These are phyloP conservation scores for Todiramphus saurophagus DNA, from an alignment of 2,113 vertebrate species.

Conservation along the genomic window DNA sequence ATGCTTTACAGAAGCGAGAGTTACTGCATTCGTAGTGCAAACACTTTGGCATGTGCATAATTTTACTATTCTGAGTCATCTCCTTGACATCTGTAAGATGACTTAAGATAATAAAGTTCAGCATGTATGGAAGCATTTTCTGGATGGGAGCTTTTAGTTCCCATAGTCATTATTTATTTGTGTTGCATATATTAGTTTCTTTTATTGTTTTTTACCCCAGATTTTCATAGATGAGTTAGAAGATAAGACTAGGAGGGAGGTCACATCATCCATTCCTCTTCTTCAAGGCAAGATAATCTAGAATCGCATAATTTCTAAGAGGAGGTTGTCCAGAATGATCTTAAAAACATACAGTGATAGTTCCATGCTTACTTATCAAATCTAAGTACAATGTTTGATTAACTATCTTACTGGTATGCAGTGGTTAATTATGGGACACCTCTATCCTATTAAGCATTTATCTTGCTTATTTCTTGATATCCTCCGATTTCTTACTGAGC, in stretches of 20 bases:
- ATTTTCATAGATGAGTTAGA: neutral
- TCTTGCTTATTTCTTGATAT: neutral
- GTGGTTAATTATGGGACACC: neutral
- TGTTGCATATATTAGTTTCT: neutral
- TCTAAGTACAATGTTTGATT: neutral
- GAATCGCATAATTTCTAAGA: neutral
- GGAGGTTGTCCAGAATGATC: neutral
- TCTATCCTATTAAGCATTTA: neutral
- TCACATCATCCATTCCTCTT: neutral
- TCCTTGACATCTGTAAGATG: neutral
- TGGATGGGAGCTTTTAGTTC: neutral
- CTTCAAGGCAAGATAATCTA: neutral
- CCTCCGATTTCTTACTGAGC: neutral
- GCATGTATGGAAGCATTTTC: neutral
- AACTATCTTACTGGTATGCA: neutral
- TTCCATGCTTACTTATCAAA: neutral
- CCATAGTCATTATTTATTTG: neutral
- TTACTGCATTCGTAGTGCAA: neutral
- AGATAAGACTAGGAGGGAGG: neutral
- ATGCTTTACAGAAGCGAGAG: neutral
- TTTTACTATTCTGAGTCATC: slow-evolving; percentile 17
- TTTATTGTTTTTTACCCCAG: neutral
- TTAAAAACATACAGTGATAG: neutral
- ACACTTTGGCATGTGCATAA: neutral
- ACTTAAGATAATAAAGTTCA: slow-evolving; percentile 19